Base-by-base conservation (phyloP, 2,113 vertebrate genomes). In the Pterocles gutturalis region DNA sequence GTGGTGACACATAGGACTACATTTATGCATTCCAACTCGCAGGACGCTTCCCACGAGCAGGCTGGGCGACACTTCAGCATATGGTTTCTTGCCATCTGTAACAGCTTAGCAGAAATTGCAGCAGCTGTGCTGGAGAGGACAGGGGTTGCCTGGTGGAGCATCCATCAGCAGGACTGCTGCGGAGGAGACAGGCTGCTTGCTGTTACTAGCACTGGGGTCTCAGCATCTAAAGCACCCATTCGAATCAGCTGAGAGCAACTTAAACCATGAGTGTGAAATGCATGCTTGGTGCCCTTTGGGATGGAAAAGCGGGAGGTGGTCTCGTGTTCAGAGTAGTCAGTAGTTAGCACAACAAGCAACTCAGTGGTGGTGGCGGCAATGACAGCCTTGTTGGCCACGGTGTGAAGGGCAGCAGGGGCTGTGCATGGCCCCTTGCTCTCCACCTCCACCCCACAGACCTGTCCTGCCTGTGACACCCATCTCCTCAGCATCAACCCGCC, bases 101-200 rank as follows among this genome's bases (percentile, higher is more conserved):
- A 73, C 55, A 95, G 34, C 72, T 82, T 90, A 10, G 8, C 89
- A 87, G 81, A 86, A 95, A 93, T 66, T 7, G 1, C 64, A 72
- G 83, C 85, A 86, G 91, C 88, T 93, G 78, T 45, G 75, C n/a
- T 60, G 36, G 83, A 77, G 45, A 92, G 78, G 86, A 79, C 69
- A 26, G 22, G 3, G 38, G 4, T 34, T 62, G 31, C 0, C 0
- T 45, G 72, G 60, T 36, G n/a, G 79, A 93, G 73, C 46, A 70
- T 36, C 83, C 60, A 69, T 29, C 65, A 45, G 46, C 33, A 73
- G 78, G 67, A 90, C 61, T 82, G 75, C 64, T 72, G 60, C 76
- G 60, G 73, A 79, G 55, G 46, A 76, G 85, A 55, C 0, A 0
- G 34, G 66, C 29, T 84, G 38, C 53, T 86, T 54, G 80, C 69